Percentiles rank a stretch among this genome's conserved stretches.
Evolutionary conservation across 2,888 invertebrate species (phyloP).

Genomic region (Caenorhabditis angaria): DNA sequence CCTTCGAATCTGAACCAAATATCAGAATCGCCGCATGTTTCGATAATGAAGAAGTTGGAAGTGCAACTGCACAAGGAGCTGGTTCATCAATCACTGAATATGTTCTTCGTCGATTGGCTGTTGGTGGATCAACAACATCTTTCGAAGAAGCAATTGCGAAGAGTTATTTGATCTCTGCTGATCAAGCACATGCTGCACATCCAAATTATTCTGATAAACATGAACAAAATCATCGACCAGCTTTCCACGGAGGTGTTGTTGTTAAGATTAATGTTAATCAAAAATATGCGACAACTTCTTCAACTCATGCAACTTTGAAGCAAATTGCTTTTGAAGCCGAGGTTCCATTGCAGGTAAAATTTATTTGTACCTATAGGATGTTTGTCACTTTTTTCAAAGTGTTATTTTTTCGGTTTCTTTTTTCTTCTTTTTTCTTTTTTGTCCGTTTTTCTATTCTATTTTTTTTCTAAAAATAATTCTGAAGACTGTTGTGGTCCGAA

Average conservation of each 20-base stretch:
- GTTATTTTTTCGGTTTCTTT: too few relatives aligned
- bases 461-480: too few relatives aligned
- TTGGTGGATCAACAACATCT: constrained; percentile 45
- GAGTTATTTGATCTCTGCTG: constrained; percentile 74
- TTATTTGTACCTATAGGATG: background rate
- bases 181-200: constrained; percentile 73
- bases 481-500: constrained; percentile 75
- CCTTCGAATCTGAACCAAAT: constrained; percentile 72
- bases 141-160: constrained; percentile 74
- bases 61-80: constrained; percentile 75
- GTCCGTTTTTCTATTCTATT: too few relatives aligned
- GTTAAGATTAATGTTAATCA: constrained; percentile 75
- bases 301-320: constrained; percentile 74
- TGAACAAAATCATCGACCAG: constrained; percentile 71
- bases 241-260: constrained; percentile 66
- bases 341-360: constrained; percentile 74
- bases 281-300: constrained; percentile 75
- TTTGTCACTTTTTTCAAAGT: background rate
- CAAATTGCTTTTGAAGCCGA: constrained; percentile 73
- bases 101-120: constrained; percentile 72
- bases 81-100: constrained; percentile 74
- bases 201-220: constrained; percentile 74
- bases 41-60: constrained; percentile 77
- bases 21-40: constrained; percentile 74
- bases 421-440: too few relatives aligned